These are phyloP conservation scores for Hydropsyche tenuis DNA, from an alignment of 1,140 invertebrate genomes.

Conservation along the genomic window DNA sequence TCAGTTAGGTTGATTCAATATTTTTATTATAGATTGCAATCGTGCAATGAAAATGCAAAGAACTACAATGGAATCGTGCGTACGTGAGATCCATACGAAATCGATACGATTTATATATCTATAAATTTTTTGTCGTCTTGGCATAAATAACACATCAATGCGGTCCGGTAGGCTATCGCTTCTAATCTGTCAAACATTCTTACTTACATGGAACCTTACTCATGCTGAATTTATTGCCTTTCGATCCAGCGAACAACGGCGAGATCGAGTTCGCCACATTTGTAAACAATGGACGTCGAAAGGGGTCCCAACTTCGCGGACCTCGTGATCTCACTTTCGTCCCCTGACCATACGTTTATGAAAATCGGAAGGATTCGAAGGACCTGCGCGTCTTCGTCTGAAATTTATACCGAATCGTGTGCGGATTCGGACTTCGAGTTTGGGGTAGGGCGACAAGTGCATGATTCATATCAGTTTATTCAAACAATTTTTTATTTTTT, in stretches of 20 bases:
- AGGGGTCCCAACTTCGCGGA: background rate
- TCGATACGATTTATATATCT: constrained; percentile 1
- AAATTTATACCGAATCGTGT: background rate
- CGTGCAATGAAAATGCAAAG: background rate
- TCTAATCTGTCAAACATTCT: constrained; percentile 27
- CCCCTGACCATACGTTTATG: constrained; percentile 12
- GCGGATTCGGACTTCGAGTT: background rate
- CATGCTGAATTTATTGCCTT: constrained; percentile 21
- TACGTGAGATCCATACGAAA: background rate
- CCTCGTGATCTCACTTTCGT: constrained; percentile 4
- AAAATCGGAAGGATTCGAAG: constrained; percentile 1
- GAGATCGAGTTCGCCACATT: constrained; percentile 4
- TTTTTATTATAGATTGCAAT: background rate
- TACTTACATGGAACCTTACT: constrained; percentile 28
- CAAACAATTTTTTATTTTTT: background rate
- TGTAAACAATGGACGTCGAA: constrained; percentile 22
- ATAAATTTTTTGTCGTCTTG: background rate
- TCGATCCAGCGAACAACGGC: background rate
- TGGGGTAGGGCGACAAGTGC: too few species aligned
- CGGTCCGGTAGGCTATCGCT: constrained; percentile 22
- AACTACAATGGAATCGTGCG: background rate
- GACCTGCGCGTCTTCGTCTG: background rate
- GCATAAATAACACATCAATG: constrained; percentile 24
- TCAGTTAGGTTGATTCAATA: too few species aligned
- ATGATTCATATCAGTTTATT: background rate